Base-by-base conservation (phyloP, 2,797 vertebrate genomes). In the Leucoraja ocellata region DNA sequence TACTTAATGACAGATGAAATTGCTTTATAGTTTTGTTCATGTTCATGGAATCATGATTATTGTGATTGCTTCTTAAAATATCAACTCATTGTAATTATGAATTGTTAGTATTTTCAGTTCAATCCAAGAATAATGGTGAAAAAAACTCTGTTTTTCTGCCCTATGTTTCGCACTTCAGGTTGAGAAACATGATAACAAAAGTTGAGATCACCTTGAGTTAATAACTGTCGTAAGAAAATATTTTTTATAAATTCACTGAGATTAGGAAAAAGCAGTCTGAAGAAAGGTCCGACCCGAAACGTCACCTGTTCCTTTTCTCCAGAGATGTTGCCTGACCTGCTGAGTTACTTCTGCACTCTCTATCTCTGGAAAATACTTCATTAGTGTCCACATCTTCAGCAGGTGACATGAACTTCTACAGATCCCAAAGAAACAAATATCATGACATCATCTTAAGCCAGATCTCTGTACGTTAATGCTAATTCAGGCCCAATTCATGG, bases 1-100 rank as follows among this genome's bases (percentile, higher is more conserved):
- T 32, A 65, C 84, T 4, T 73, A 91, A 91, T 16, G 90, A 91
- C 90, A 74, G 39, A 54, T 91, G 46, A 73, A 91, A 91, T 91
- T 91, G 39, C 90, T 91, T 71, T 28, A 14, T 91, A 54, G 7
- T 54, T 73, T 73, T 73, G 68, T 91, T 73, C 88, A 46, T 28
- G n/a, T 6, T 32, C 73, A 23, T 36, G 46, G 32, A 74, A 91
- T 73, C 88, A 91, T 23, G 21, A 71, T 71, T 71, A 73, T 91
- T 28, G 8, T 36, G 21, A 73, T 74, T 46, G 4, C 21, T 74
- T 73, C 90, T 36, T 91, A 23, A 74, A 91, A 74, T 74, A 46
- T 54, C 68, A 54, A 54, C 36, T 65, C 18, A 88, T 65, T 63
- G 61, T 18, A 63, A 88, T 65, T 32, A 88, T 65, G 65, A 88